Percentiles rank a stretch among this genome's conserved stretches.
Evolutionary conservation across 2,113 vertebrate genomes (phyloP).

Genomic region (Pangasianodon hypophthalmus): DNA sequence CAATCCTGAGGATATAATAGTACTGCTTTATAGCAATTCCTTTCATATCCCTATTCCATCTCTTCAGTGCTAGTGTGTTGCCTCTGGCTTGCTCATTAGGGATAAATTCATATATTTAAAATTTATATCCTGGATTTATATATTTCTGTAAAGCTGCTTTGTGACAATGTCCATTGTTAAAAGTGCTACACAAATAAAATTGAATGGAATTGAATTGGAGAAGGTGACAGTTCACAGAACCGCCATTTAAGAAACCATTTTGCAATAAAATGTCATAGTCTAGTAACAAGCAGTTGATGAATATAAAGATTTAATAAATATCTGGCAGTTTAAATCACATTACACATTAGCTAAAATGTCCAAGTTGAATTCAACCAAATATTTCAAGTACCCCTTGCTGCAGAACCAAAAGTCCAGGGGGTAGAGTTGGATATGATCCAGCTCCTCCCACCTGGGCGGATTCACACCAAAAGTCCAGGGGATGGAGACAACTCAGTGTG

Average conservation of each 20-base stretch:
- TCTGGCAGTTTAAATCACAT: background rate
- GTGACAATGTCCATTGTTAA: too few relatives aligned
- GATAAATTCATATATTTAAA: too few relatives aligned
- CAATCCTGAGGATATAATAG: constrained; percentile 2
- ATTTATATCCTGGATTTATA: too few relatives aligned
- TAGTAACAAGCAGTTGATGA: background rate
- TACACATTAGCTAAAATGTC: background rate
- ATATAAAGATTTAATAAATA: background rate
- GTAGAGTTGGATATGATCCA: background rate
- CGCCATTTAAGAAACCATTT: background rate
- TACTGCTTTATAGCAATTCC: background rate
- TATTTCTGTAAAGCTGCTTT: too few relatives aligned
- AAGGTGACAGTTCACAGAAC: background rate
- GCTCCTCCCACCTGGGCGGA: background rate
- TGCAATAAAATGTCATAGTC: background rate
- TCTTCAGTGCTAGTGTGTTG: background rate
- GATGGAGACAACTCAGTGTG: background rate
- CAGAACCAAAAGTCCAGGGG: background rate
- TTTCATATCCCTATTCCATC: background rate
- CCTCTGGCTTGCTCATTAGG: too few relatives aligned
- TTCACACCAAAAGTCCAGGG: background rate
- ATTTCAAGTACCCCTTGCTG: background rate
- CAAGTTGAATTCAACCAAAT: background rate
- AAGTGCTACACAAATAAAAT: too few relatives aligned
- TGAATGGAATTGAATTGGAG: background rate